Base-by-base conservation (phyloP, 2,113 vertebrate genomes). In the Progne subis region DNA sequence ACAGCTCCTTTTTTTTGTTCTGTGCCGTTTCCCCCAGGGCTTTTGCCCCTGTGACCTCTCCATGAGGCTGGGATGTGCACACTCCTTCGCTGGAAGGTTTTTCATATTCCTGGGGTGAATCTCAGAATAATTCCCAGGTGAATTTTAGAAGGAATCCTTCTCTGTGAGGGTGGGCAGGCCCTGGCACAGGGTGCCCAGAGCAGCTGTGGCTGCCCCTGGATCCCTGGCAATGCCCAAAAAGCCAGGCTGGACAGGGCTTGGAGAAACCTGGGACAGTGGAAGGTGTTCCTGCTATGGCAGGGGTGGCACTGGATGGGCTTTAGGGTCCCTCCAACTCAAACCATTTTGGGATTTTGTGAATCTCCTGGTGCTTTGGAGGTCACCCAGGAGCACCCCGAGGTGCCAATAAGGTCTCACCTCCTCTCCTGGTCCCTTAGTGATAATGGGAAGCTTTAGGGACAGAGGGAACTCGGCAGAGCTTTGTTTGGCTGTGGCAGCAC, bases 141-240 rank as follows among this genome's bases (percentile, higher is more conserved):
- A 5, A 29, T 75, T 82, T 52, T 19, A 5, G 26, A 11, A 39
- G 44, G 26, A 59, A 28, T 52, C 0, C 0, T 25, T 50, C 26
- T 31, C 4, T 72, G 53, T 0, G 21, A 81, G 52, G 2, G 18
- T 32, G 43, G 5, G 1, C 0, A 71, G 31, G 20, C 3, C n/a
- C 76, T 65, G 86, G 76, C 20, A 43, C 20, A 34, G 74, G 8
- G 6, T 55, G 12, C 24, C 29, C 65, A 63, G 56, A 47, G 43
- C 2, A 49, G 50, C 67, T 71, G 65, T 6, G 75, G 64, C 41
- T 88, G 67, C 5, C 25, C 67, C 50, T 78, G 55, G 32, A 39
- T 52, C 77, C 77, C 77, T 74, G 86, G 69, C 5, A 52, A 39
- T 82, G 69, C 0, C 53, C 39, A 1, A 20, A 1, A 20, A 32